phyloP scores from a whole-genome alignment of 2,113 vertebrate genomes.

The Urocynchramus pylzowi region DNA sequence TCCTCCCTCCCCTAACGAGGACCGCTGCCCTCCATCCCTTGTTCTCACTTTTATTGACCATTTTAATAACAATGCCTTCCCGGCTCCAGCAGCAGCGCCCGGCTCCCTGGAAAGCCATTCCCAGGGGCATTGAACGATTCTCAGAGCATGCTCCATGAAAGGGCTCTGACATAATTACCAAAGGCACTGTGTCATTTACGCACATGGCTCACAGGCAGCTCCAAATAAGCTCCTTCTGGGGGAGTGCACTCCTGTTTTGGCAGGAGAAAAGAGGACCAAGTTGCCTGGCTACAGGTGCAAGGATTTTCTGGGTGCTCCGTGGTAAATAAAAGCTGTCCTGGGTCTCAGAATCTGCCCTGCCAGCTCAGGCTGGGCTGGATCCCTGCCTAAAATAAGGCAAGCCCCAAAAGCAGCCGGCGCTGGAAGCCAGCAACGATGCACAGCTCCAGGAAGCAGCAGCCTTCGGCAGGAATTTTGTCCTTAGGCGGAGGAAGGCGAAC shows the following conservation, averaged over 20 bases:
- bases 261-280: conserved; percentile 27
- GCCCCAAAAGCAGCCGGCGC: neutral
- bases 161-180: conserved; percentile 20
- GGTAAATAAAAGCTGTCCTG: conserved; percentile 16
- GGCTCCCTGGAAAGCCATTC: conserved; percentile 56
- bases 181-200: conserved; percentile 39
- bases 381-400: neutral
- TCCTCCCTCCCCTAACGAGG: conserved; percentile 48
- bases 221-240: conserved; percentile 40
- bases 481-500: neutral
- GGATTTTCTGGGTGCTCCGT: conserved; percentile 16
- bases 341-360: neutral
- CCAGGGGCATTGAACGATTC: neutral
- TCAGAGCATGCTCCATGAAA: conserved; percentile 41
- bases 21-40: conserved; percentile 32
- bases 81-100: neutral
- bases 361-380: neutral
- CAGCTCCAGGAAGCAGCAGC: conserved; percentile 40
- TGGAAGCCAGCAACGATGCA: neutral
- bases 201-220: conserved; percentile 47
- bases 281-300: conserved; percentile 52
- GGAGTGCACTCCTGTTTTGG: neutral
- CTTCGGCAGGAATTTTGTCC: conserved; percentile 36
- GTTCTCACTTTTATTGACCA: conserved; percentile 19
- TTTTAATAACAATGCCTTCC: conserved; percentile 33